These are phyloP conservation scores for Temnothorax rugatulus DNA, from an alignment of 2,888 invertebrate genomes.

Conservation along the genomic window DNA sequence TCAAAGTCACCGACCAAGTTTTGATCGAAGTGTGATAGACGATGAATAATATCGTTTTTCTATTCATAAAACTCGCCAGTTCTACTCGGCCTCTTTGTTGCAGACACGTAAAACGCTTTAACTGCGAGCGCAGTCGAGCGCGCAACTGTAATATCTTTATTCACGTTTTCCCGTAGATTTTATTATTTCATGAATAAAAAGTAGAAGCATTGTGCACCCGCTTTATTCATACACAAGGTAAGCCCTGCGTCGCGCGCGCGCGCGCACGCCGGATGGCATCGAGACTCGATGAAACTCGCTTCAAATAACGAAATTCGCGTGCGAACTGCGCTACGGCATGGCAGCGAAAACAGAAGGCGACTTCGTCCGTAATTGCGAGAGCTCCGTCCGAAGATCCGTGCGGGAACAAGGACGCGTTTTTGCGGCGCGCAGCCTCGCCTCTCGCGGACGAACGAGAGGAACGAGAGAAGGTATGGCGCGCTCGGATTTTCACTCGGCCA, in stretches of 20 bases:
- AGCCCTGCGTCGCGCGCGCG: neutral
- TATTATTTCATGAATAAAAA: conserved; percentile 45
- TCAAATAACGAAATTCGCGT: conserved; percentile 29
- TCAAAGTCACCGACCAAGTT: neutral
- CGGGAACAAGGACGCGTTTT: conserved; percentile 19
- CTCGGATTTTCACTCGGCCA: conserved; percentile 43
- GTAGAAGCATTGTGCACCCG: conserved; percentile 15
- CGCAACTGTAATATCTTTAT: conserved; percentile 35
- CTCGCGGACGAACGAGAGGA: neutral
- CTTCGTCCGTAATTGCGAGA: conserved; percentile 27
- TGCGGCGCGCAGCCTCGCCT: neutral
- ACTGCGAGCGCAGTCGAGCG: conserved; percentile 16
- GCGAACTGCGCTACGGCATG: neutral
- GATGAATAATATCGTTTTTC: conserved; percentile 15
- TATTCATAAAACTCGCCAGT: conserved; percentile 24
- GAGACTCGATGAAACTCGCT: conserved; percentile 13
- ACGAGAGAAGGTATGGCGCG: neutral
- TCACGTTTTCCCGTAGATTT: conserved; percentile 36
- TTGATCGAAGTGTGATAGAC: conserved; percentile 26
- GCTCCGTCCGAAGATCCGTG: neutral
- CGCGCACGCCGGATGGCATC: neutral
- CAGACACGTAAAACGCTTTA: conserved; percentile 32
- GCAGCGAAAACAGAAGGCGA: conserved; percentile 31
- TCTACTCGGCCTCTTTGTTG: conserved; percentile 34
- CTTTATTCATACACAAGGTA: conserved; percentile 18